Base-by-base conservation (phyloP, 2,888 invertebrate genomes). In the Emmelina monodactyla region DNA sequence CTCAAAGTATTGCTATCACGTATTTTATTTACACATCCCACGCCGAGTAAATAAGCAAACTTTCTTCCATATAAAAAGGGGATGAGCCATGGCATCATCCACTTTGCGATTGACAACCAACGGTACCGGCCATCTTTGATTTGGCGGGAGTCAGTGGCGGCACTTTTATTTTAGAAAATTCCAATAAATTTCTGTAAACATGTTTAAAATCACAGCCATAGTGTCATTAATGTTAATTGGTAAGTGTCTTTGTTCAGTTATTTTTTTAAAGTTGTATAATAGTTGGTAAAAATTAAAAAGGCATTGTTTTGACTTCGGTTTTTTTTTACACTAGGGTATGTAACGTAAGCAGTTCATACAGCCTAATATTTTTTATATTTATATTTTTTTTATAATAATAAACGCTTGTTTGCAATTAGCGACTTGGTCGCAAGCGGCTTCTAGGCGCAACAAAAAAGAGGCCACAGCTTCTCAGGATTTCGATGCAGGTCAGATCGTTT, bases 191-290 rank as follows among this genome's bases (percentile, higher is more conserved):
- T 38, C 41, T 37, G 47, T 22, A 25, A 53, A 45, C 45, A 76
- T 76, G 76, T 58, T 72, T 34, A 76, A 76, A 42, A 45, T 76
- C 7, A 58, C 66, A 0, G 66, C 66, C 2, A 49, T 75, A 0
- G 52, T 73, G 11, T 71, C 72, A 2, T 44, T 76, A n/a, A 51
- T 75, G 59, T 57, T 75, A 16, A 65, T 76, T 31, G 75, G 76
- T 76, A 51, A 75, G 73, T 62, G 7, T 22, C 35, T 34, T 33
- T 16, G n/a, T n/a, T n/a, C n/a, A n/a, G n/a, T n/a, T n/a, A n/a
- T n/a, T n/a, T n/a, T n/a, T n/a, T n/a, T n/a, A n/a, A n/a, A n/a
- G n/a, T n/a, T n/a, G n/a, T n/a, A n/a, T n/a, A n/a, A n/a, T n/a
- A n/a, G n/a, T n/a, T n/a, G n/a, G n/a, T n/a, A n/a, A n/a, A n/a